Base-by-base conservation (phyloP, 2,888 invertebrate species). In the Hemaris fuciformis region DNA sequence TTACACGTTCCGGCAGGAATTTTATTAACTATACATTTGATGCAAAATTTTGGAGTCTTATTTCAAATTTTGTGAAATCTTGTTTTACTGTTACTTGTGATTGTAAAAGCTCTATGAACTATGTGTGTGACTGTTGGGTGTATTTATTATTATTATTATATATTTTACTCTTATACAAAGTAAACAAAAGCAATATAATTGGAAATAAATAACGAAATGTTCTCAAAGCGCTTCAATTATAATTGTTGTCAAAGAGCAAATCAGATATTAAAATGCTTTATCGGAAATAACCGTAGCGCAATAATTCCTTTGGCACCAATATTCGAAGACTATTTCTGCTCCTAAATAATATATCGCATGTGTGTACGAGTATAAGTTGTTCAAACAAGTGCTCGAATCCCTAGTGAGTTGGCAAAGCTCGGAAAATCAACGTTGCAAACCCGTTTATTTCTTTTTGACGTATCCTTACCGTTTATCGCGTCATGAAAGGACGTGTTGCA, bases 361-460 rank as follows among this genome's bases (percentile, higher is more conserved):
- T 63, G 59, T 45, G 62, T 63, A n/a, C n/a, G n/a, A n/a, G n/a
- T n/a, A 64, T 63, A 64, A 65, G 61, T 63, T 63, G 57, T 53
- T 53, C 53, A 53, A 53, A 61, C 34, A 63, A 65, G 60, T 65
- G 64, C 64, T 60, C 60, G 64, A 71, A 62, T 74, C 69, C 69
- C 73, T 57, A 38, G 72, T 61, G 73, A 66, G 73, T 74, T 71
- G 67, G 64, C 62, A 66, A 68, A 75, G 70, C 71, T 70, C 64
- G 71, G 72, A 72, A 71, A 73, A 74, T 73, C 71, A 74, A 78
- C 75, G 68, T 70, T 72, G 72, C 70, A 73, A 72, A 72, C 64
- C 71, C 75, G 73, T 76, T 80, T 77, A 76, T 79, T 78, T 73
- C 69, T 75, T 76, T 78, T 77, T 73, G 70, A 67, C 64, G 60